Percentiles rank a stretch among this genome's conserved stretches.
phyloP scores from a whole-genome alignment of 2,797 vertebrate species.

The Pyrocephalus nanus region DNA sequence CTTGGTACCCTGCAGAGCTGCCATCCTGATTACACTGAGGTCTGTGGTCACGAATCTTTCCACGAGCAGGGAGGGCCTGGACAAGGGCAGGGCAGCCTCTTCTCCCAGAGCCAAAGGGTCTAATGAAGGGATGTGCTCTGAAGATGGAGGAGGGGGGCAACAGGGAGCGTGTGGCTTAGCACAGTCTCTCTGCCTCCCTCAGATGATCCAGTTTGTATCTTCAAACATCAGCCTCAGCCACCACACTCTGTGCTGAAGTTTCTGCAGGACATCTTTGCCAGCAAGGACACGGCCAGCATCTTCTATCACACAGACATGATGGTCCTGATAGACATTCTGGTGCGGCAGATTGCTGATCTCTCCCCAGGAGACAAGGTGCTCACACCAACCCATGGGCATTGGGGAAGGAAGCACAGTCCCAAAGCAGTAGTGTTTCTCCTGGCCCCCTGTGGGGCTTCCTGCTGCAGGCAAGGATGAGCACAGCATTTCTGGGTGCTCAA shows the following conservation, averaged over 20 bases:
- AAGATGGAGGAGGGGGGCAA: neutral
- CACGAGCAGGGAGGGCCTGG: neutral
- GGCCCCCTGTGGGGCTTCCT: rapidly evolving
- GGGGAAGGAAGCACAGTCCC: neutral
- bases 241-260: conserved; percentile 95
- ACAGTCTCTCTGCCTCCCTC: neutral
- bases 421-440: neutral
- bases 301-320: conserved; percentile 99
- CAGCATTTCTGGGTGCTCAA: neutral
- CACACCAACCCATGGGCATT: neutral
- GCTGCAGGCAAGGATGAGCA: neutral
- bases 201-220: conserved; percentile 96
- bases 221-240: conserved; percentile 90
- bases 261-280: conserved; percentile 93
- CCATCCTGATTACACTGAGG: neutral
- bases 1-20: conserved; percentile 18
- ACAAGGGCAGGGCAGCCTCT: neutral
- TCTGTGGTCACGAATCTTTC: neutral
- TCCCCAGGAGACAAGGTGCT: conserved; percentile 93
- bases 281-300: conserved; percentile 84
- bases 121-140: neutral
- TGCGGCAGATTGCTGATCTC: conserved; percentile 95
- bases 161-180: rapidly evolving
- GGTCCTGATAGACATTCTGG: conserved; percentile 97
- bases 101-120: neutral